A percentile compares a stretch with the other conserved stretches of the same genome.
Evolutionary conservation across 1,140 invertebrate species (phyloP).

Genomic region (Coenobita brevimanus): DNA sequence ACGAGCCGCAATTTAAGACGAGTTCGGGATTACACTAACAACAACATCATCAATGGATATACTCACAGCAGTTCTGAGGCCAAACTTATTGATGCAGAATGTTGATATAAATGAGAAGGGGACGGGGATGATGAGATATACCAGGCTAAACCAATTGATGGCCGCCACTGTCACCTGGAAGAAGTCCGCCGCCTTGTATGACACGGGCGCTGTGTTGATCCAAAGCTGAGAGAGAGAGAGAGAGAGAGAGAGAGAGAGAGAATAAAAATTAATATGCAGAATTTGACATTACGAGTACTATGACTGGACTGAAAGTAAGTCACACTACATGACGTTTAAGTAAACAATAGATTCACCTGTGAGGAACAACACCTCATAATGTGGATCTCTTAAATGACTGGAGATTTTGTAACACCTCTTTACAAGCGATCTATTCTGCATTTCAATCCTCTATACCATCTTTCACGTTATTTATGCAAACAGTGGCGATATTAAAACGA

Average conservation of each 20-base stretch:
- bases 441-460: too few relatives aligned
- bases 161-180: constrained; percentile 71
- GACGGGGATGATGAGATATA: constrained; percentile 74
- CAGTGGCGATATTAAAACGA: too few relatives aligned
- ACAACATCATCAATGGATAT: neutral
- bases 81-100: constrained; percentile 74
- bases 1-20: too few relatives aligned
- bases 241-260: too few relatives aligned
- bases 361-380: too few relatives aligned
- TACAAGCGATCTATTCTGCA: too few relatives aligned
- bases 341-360: neutral
- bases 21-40: too few relatives aligned
- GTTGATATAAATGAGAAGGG: constrained; percentile 74
- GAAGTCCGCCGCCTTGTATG: constrained; percentile 72
- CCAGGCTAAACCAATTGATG: constrained; percentile 74
- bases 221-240: constrained; percentile 49
- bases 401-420: too few relatives aligned
- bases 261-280: neutral
- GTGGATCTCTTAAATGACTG: too few relatives aligned
- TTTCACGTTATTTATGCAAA: too few relatives aligned
- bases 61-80: constrained; percentile 73
- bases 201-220: constrained; percentile 73
- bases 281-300: neutral
- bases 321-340: neutral
- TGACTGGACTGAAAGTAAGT: neutral